Base-by-base conservation (phyloP, 2,888 invertebrate genomes). In the Rhingia rostrata region DNA sequence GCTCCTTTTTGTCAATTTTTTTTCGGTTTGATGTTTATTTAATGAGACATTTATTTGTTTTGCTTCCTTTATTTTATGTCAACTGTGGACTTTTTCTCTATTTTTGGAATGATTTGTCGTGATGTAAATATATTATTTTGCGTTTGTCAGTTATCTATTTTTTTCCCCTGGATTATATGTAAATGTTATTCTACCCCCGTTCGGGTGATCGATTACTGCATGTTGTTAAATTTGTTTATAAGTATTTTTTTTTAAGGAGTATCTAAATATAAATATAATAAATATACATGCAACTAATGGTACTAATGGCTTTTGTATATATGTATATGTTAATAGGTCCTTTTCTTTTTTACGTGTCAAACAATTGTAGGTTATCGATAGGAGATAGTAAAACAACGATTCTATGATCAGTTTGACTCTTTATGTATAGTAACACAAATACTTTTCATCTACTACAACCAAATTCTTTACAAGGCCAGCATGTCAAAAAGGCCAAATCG, bases 11-110 rank as follows among this genome's bases (percentile, higher is more conserved):
- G 47, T 53, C 33, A 61, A 14, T 14, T 9, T 41, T 35, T 66
- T 79, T 22, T 22, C 33, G 22, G 10, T 66, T 73, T 37, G 53
- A 79, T 73, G 22, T 66, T 61, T 73, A 66, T 61, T 53, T 73
- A 30, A 66, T 54, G 60, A 73, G 60, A 66, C 66, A 45, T 54
- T 47, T 79, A 56, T 81, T 22, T 56, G 14, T 51, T 56, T 41
- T 56, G 32, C 45, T 66, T 53, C 56, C 14, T 22, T n/a, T n/a
- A n/a, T n/a, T 6, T 45, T 43, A 43, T 53, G 1, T 61, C 10
- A 32, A 4, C 4, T 49, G 45, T 5, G 10, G 22, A 45, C 12
- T 41, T 53, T 32, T 47, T 30, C 37, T 60, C 7, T 63, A 32
- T 32, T 56, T 37, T 37, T 9, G n/a, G 33, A 56, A 63, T 70